Evolutionary conservation across 2,888 invertebrate genomes (phyloP), one percentile per base, ranked within the genome.

Genomic region (Lasioglossum oenotherae): DNA sequence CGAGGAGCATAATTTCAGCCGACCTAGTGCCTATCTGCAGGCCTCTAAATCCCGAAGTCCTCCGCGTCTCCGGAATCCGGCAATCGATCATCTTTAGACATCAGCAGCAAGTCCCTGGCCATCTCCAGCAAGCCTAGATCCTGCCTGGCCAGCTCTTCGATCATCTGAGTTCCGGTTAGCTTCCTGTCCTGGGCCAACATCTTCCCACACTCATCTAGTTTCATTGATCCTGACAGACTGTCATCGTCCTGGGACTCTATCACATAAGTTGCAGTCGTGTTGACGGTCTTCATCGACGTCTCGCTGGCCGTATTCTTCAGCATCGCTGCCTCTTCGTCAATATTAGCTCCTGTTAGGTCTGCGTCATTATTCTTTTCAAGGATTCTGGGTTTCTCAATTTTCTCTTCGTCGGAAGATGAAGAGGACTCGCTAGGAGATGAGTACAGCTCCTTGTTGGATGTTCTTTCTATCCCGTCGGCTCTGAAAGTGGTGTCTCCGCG

Each of bases 201-300:
- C 19, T 2, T 53, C 35, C 12, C 44, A 0, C 19, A 38, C 2
- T 23, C 16, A 14, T 46, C 64, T n/a, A 5, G n/a, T 3, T 64
- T 38, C 35, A 16, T n/a, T 12, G 46, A 6, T 12, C 10, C 27
- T 10, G 19, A 41, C 35, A 4, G 8, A 0, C 67, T 27, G 31
- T 38, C 46, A 14, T 27, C 64, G 74, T 74, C 14, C 38, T 38
- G 14, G 19, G 10, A 38, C n/a, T 85, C 71, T 64, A 90, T 85
- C 35, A 91, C 86, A 35, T 91, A 91, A 2, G 90, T 89, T 4
- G 76, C 44, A 23, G 74, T 76, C 1, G 87, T 90, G n/a, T 49
- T 35, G 19, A n/a, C 74, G 41, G 90, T 90, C n/a, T 38, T 88
- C 74, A 76, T 57, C 0, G 90, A 90, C 8, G 41, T 71, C 27